Evolutionary conservation across 2,113 vertebrate genomes (phyloP).

Genomic region (Epinephelus moara): DNA sequence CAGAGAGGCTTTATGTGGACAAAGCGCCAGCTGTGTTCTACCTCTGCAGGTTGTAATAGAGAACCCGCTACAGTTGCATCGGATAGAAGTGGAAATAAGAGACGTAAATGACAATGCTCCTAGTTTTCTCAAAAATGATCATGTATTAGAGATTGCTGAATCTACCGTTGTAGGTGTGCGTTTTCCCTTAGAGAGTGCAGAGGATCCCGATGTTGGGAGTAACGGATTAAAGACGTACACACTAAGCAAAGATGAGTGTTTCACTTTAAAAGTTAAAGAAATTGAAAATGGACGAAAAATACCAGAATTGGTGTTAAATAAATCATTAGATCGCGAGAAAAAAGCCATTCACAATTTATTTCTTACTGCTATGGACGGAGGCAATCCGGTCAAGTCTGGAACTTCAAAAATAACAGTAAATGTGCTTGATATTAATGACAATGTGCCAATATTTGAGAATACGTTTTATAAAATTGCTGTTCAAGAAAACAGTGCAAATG

Average conservation of each 20-base stretch:
- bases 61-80: constrained; percentile 85
- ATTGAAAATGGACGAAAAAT: constrained; percentile 68
- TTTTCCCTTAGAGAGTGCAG: constrained; percentile 76
- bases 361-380: constrained; percentile 80
- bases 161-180: constrained; percentile 79
- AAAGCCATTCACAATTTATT: constrained; percentile 65
- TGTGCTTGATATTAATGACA: constrained; percentile 89
- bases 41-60: constrained; percentile 86
- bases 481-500: constrained; percentile 57
- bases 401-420: constrained; percentile 69
- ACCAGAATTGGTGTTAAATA: constrained; percentile 81
- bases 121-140: constrained; percentile 74
- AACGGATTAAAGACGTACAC: constrained; percentile 76
- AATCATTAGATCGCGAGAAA: constrained; percentile 80
- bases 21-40: constrained; percentile 83
- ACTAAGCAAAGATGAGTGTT: constrained; percentile 76
- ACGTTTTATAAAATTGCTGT: constrained; percentile 37
- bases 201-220: constrained; percentile 75
- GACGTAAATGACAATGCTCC: constrained; percentile 90
- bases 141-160: constrained; percentile 83
- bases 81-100: constrained; percentile 85
- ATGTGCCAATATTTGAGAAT: constrained; percentile 86
- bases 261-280: constrained; percentile 77
- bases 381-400: constrained; percentile 68
- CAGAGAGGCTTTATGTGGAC: constrained; percentile 88